A percentile compares a stretch with the other conserved stretches of the same genome.
These are phyloP conservation scores for Galeopsomyia nigrocyanea DNA, from an alignment of 2,888 invertebrate species.

Conservation along the genomic window DNA sequence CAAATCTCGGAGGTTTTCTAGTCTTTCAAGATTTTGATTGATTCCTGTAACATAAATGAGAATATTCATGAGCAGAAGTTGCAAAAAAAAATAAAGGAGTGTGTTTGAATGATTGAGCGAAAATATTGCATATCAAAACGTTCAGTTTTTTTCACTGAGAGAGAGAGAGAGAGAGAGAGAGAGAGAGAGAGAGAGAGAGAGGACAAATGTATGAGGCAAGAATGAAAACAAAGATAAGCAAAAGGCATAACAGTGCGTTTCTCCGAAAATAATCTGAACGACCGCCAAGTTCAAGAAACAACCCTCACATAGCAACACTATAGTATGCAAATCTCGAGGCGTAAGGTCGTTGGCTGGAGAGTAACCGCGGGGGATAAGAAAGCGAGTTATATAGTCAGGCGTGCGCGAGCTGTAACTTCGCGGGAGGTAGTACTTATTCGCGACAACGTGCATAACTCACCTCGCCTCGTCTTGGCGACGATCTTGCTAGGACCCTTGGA, in stretches of 20 bases:
- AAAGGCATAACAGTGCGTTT: background rate
- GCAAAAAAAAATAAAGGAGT: constrained; percentile 3
- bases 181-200: background rate
- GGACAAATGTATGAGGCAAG: background rate
- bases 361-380: too few relatives aligned
- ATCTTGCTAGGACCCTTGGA: constrained; percentile 90
- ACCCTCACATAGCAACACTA: too few relatives aligned
- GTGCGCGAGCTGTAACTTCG: too few relatives aligned
- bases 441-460: constrained; percentile 66
- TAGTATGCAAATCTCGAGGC: too few relatives aligned
- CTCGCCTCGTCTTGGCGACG: constrained; percentile 87
- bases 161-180: background rate
- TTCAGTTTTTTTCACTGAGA: background rate
- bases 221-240: constrained; percentile 30
- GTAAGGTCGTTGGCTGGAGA: background rate
- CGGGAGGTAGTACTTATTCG: too few relatives aligned
- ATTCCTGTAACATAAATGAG: constrained; percentile 72
- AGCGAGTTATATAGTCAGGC: too few relatives aligned
- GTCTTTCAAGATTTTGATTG: constrained; percentile 84
- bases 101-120: background rate
- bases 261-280: too few relatives aligned
- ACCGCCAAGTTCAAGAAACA: too few relatives aligned
- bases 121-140: background rate
- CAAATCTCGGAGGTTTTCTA: constrained; percentile 81
- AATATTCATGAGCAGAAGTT: constrained; percentile 11